Evolutionary conservation across 2,113 vertebrate species (phyloP), one percentile per base, ranked within the genome.

Genomic region (Rhabdornis inornatus): DNA sequence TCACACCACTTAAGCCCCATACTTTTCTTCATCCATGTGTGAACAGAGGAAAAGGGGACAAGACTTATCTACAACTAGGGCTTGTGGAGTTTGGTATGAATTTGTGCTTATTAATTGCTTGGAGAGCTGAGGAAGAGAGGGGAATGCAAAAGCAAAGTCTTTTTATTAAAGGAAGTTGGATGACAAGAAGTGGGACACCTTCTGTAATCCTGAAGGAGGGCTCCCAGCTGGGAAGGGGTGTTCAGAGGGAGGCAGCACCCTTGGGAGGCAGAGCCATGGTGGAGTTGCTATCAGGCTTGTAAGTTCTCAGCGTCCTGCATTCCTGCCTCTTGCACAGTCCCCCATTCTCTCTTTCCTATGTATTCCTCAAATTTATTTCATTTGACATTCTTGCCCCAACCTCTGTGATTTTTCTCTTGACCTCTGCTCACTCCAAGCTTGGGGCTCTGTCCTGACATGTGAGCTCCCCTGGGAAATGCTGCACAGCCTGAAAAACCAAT

Each of bases 61-160:
- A 82, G 24, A 10, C 66, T 47, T 55, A 70, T 52, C 64, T 81
- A 35, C 60, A 92, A 52, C 20, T 44, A 83, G 40, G 61, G 40
- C 77, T 89, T 68, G 44, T 56, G 59, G 72, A 94, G 53, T 84
- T 83, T 68, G 53, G 56, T 89, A 75, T 77, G 83, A 55, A 95
- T 90, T 92, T 92, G 21, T 83, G 45, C 53, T 69, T 85, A 70
- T 59, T 90, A 94, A 90, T 86, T 89, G 72, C 68, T 91, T 89
- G 28, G 76, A 94, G 89, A 92, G 64, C 47, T 47, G 61, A 82
- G 65, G 52, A 96, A 84, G 68, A 84, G 28, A 87, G 35, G 13
- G 35, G 72, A 90, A 59, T 35, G 16, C 68, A 83, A 61, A 72
- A 83, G 39, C 30, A n/a, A 88, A 79, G 28, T 17, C 28, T 70